Evolutionary conservation across 2,113 vertebrate species (phyloP), one percentile per base, ranked within the genome.

Genomic region (Ranitomeya variabilis): DNA sequence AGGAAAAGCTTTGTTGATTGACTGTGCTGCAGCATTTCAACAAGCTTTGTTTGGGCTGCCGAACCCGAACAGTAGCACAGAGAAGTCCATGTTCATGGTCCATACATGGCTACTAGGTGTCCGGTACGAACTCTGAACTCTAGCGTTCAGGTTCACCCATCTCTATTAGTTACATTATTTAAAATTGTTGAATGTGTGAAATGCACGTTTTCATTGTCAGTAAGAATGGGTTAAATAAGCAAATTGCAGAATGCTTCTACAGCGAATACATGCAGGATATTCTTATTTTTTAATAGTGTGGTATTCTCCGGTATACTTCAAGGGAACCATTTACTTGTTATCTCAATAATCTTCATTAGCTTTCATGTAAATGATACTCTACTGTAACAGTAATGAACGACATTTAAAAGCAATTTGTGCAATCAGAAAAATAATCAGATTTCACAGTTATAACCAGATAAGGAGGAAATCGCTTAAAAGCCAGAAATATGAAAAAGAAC

Each of bases 391-490:
- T 76, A 76, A 76, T 52, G 16, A 76, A 45, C 1, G 9, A 76
- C 51, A 76, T 52, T 15, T 74, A 74, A 74, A 45, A 74, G 71
- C 71, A 74, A 74, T 74, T 74, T 74, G 31, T 18, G 14, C 71
- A 74, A 74, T 74, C 71, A 74, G 31, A 74, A 74, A 74, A 74
- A 74, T 45, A 76, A 76, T 76, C 73, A 76, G 73, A 76, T 76
- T 76, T 76, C 45, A 76, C 73, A 76, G 73, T 19, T 52, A 76
- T 18, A 52, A 76, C 37, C 45, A 76, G 73, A 52, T 18, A 21
- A 52, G 37, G 16, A 52, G 16, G 16, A 52, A 76, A 76, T 76
- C 73, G 16, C 71, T 45, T 45, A 74, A 74, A 45, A 74, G 71
- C 0, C 15, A 71, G 69, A 71, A 31, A 15, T 71, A 71, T 31